A percentile compares a stretch with the other conserved stretches of the same genome.
phyloP scores from a whole-genome alignment of 2,888 invertebrate species.

The Idaea aversata region DNA sequence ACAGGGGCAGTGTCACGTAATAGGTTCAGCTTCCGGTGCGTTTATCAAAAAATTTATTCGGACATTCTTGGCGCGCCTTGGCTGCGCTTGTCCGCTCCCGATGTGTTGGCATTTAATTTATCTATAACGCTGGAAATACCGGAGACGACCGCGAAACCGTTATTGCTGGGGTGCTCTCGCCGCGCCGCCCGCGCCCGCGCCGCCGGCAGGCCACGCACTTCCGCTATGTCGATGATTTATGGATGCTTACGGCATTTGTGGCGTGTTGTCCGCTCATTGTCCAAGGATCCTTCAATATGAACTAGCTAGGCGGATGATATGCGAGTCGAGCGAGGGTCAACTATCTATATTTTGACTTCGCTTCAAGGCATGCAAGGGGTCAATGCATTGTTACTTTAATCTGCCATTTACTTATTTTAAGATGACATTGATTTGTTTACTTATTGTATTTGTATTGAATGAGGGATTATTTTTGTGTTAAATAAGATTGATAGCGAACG shows the following conservation, averaged over 20 bases:
- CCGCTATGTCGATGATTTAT: conserved; percentile 79
- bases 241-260: conserved; percentile 67
- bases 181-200: conserved; percentile 31
- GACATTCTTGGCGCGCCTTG: conserved; percentile 69
- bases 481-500: conserved; percentile 26
- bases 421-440: conserved; percentile 49
- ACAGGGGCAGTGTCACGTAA: conserved; percentile 74
- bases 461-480: conserved; percentile 28
- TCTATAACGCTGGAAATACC: conserved; percentile 73
- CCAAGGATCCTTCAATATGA: conserved; percentile 64
- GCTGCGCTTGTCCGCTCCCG: conserved; percentile 60
- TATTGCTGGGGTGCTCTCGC: conserved; percentile 61
- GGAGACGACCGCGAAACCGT: conserved; percentile 62
- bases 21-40: conserved; percentile 75
- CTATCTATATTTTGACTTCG: conserved; percentile 62
- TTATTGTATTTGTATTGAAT: conserved; percentile 39
- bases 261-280: conserved; percentile 75
- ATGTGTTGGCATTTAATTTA: conserved; percentile 78
- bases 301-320: conserved; percentile 63
- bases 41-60: conserved; percentile 78
- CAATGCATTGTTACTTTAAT: conserved; percentile 50
- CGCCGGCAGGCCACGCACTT: conserved; percentile 59
- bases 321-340: conserved; percentile 47
- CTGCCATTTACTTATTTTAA: conserved; percentile 42
- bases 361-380: conserved; percentile 59